Conservation (phyloP, 2,888 invertebrate genomes). For the Mesorhabditis spiculigera region DNA sequence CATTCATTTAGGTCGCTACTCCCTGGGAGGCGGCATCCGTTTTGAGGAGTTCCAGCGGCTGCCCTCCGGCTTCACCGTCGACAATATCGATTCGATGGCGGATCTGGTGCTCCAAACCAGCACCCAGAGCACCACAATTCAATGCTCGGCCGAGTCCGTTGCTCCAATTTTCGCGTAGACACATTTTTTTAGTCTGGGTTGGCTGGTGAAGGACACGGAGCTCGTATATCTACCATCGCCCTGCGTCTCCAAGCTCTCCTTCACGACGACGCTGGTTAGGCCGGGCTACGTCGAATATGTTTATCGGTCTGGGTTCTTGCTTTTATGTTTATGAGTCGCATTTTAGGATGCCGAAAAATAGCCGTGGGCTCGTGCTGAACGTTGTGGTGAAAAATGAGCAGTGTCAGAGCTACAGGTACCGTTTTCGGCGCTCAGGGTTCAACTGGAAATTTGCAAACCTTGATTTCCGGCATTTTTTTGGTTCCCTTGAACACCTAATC, state of each 20-base stretch:
- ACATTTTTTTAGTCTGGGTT: slow-evolving; percentile 59
- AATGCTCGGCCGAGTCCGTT: slow-evolving; percentile 30
- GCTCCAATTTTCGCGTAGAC: not conserved
- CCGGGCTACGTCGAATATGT: slow-evolving; percentile 64
- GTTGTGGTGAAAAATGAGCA: slow-evolving; percentile 55
- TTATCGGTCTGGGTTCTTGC: slow-evolving; percentile 55
- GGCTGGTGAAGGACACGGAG: slow-evolving; percentile 62
- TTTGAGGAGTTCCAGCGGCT: slow-evolving; percentile 65
- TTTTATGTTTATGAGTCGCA: not conserved
- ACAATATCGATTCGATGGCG: slow-evolving; percentile 32
- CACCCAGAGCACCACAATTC: not conserved
- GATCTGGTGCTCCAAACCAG: slow-evolving; percentile 13
- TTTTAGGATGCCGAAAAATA: slow-evolving; percentile 41
- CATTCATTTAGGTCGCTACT: slow-evolving; percentile 61
- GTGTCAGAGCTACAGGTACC: slow-evolving; percentile 45
- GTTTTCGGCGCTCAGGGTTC: not conserved
- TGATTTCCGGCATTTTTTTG: not conserved
- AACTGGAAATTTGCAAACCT: too few species aligned
- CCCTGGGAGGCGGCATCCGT: slow-evolving; percentile 65
- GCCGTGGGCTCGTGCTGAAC: slow-evolving; percentile 38
- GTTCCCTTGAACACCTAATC: not conserved
- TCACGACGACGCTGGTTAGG: slow-evolving; percentile 65
- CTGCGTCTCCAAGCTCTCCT: slow-evolving; percentile 64
- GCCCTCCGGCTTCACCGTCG: slow-evolving; percentile 61
- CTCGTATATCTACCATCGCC: slow-evolving; percentile 63